These are phyloP conservation scores for Dasypolia templi DNA, from an alignment of 2,888 invertebrate species.

Conservation along the genomic window DNA sequence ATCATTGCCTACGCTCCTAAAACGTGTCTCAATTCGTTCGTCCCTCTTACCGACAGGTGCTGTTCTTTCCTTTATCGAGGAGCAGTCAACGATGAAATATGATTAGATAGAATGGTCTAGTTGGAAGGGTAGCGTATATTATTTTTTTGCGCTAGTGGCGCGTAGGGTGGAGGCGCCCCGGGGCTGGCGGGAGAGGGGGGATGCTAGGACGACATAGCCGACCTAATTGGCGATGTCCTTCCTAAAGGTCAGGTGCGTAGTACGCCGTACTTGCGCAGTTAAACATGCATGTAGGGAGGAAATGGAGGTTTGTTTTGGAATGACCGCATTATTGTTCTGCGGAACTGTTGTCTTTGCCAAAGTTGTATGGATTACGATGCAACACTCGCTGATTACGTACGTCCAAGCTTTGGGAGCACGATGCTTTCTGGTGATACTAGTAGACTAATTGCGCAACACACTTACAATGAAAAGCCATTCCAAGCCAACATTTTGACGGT, in stretches of 20 bases:
- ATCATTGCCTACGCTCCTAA: background rate
- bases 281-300: conserved; percentile 9
- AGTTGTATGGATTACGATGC: background rate
- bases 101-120: conserved; percentile 1
- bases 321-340: background rate
- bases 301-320: background rate
- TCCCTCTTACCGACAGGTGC: conserved; percentile 6
- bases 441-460: background rate
- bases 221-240: conserved; percentile 53
- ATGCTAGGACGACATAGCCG: conserved; percentile 28
- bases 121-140: conserved; percentile 30
- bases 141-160: conserved; percentile 36
- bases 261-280: conserved; percentile 18
- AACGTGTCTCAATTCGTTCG: background rate
- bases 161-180: background rate
- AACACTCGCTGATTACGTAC: background rate
- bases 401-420: no score
- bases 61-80: background rate
- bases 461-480: background rate
- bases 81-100: conserved; percentile 1
- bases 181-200: background rate
- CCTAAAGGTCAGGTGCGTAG: conserved; percentile 41
- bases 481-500: no score
- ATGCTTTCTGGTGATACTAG: background rate
- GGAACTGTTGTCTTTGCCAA: background rate